These are phyloP conservation scores for Neoniphon sammara DNA, from an alignment of 2,797 vertebrate genomes.

Conservation along the genomic window DNA sequence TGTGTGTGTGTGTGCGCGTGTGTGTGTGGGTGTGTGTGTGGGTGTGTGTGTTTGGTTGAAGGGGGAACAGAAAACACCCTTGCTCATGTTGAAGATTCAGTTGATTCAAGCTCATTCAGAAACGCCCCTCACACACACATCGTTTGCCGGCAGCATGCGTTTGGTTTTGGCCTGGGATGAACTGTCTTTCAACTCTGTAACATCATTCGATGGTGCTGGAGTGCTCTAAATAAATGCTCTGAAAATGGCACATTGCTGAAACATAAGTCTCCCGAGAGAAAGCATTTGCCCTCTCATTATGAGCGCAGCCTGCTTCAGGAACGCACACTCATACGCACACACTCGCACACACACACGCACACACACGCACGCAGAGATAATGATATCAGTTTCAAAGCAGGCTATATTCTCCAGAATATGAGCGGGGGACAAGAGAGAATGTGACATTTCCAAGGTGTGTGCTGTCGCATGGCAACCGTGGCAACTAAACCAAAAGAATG, in stretches of 20 bases:
- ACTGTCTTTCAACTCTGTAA: slow-evolving; percentile 58
- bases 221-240: slow-evolving; percentile 45
- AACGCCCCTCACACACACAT: slow-evolving; percentile 24
- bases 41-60: slow-evolving; percentile 28
- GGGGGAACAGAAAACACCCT: slow-evolving; percentile 22
- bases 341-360: slow-evolving; percentile 14
- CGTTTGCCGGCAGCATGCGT: slow-evolving; percentile 26
- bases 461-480: slow-evolving; percentile 73
- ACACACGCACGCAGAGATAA: slow-evolving; percentile 33
- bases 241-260: slow-evolving; percentile 56
- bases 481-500: slow-evolving; percentile 71
- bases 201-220: slow-evolving; percentile 62
- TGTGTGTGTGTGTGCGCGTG: slow-evolving; percentile 24
- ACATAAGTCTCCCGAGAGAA: slow-evolving; percentile 61
- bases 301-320: slow-evolving; percentile 36
- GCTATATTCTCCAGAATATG: slow-evolving; percentile 44
- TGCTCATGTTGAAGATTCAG: slow-evolving; percentile 33
- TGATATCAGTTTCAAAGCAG: slow-evolving; percentile 61
- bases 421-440: slow-evolving; percentile 53
- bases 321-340: slow-evolving; percentile 15
- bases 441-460: slow-evolving; percentile 77
- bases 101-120: slow-evolving; percentile 45
- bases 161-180: slow-evolving; percentile 39
- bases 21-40: too few species aligned
- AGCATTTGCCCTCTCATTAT: slow-evolving; percentile 61